phyloP scores from a whole-genome alignment of 2,888 invertebrate species.

The Lepidochrysops patricia region DNA sequence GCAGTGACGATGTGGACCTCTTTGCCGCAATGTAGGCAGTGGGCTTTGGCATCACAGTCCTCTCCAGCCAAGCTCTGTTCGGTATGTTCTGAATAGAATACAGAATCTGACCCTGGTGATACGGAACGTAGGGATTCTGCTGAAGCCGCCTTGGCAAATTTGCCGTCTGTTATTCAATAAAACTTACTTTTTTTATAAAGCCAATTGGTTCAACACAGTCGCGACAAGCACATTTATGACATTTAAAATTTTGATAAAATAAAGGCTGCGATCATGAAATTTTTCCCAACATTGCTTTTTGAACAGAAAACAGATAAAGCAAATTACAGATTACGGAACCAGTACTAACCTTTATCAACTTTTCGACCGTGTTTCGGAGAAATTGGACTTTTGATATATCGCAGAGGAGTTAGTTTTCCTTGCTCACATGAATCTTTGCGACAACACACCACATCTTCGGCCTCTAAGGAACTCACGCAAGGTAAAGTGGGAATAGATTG shows the following conservation, averaged over 20 bases:
- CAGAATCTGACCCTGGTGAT: conserved; percentile 92
- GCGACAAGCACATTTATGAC: not conserved
- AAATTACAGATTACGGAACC: not conserved
- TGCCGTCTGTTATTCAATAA: conserved; percentile 43
- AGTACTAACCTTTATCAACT: conserved; percentile 47
- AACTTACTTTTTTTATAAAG: conserved; percentile 17
- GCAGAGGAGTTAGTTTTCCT: conserved; percentile 61
- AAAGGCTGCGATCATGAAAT: not conserved
- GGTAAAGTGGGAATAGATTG: conserved; percentile 70
- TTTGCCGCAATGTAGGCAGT: conserved; percentile 89
- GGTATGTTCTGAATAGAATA: conserved; percentile 88
- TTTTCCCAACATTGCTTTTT: not conserved
- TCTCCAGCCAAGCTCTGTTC: conserved; percentile 68
- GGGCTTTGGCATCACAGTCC: conserved; percentile 77
- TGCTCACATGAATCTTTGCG: conserved; percentile 65
- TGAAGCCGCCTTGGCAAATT: conserved; percentile 84
- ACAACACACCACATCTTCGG: conserved; percentile 65
- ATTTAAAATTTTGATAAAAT: not conserved
- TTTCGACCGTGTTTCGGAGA: conserved; percentile 71
- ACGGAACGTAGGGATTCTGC: conserved; percentile 92
- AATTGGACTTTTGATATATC: conserved; percentile 61
- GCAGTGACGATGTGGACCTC: conserved; percentile 80
- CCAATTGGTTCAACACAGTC: not conserved
- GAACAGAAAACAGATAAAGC: not conserved
- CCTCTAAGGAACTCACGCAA: conserved; percentile 63